phyloP scores from a whole-genome alignment of 2,888 invertebrate genomes.

The Diplolepis rosae region DNA sequence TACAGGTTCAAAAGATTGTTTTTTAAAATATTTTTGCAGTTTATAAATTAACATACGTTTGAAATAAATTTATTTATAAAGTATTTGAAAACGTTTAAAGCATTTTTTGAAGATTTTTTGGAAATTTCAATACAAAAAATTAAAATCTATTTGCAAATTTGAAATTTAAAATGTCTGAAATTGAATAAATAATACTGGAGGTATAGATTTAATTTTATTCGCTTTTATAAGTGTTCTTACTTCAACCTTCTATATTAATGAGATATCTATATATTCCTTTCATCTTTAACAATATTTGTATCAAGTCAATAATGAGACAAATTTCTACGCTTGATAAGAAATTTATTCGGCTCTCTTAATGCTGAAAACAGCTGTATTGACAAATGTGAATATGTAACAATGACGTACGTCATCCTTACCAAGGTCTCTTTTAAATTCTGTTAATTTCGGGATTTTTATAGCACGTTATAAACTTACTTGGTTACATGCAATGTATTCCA shows the following conservation, averaged over 20 bases:
- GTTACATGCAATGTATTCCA: not conserved
- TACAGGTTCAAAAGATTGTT: not conserved
- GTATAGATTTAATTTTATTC: not conserved
- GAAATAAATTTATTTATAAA: no score
- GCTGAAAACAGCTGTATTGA: constrained; percentile 17
- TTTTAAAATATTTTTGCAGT: not conserved
- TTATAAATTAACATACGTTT: not conserved
- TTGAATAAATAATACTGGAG: no score
- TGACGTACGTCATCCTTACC: constrained; percentile 7
- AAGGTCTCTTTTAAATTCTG: not conserved
- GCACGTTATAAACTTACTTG: not conserved
- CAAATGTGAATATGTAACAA: not conserved
- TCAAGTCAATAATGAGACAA: not conserved
- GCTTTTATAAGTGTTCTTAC: not conserved
- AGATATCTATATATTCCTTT: not conserved
- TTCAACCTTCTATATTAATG: not conserved
- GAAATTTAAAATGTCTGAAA: no score
- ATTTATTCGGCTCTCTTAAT: not conserved
- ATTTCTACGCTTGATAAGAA: not conserved
- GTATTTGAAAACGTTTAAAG: no score
- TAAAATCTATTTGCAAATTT: no score
- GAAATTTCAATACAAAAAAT: no score
- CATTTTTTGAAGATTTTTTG: no score
- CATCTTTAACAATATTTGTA: not conserved
- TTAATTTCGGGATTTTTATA: not conserved